Evolutionary conservation across 2,113 vertebrate species (phyloP).

Genomic region (Silurus meridionalis): DNA sequence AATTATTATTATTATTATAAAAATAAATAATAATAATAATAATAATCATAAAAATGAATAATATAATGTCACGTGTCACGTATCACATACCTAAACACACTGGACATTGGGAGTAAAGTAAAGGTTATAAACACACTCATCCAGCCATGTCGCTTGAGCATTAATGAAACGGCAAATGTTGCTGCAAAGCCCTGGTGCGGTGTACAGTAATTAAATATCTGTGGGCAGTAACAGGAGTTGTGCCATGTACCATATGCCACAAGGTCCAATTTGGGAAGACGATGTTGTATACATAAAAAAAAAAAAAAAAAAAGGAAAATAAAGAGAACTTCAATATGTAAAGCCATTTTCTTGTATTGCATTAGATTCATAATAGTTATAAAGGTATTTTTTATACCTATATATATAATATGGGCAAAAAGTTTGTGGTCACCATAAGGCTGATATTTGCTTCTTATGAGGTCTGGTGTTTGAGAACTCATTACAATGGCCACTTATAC

Average conservation of each 20-base stretch:
- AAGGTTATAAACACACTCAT: not conserved
- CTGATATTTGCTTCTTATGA: too few relatives aligned
- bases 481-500: too few relatives aligned
- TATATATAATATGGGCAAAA: too few relatives aligned
- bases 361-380: too few relatives aligned
- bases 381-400: too few relatives aligned
- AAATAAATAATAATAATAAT: not conserved
- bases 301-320: not conserved
- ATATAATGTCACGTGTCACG: too few relatives aligned
- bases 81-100: not conserved
- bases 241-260: slow-evolving; percentile 13
- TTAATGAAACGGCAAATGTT: slow-evolving; percentile 14
- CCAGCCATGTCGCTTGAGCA: not conserved
- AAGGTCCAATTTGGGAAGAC: not conserved
- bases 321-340: not conserved
- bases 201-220: slow-evolving; percentile 28
- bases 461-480: too few relatives aligned
- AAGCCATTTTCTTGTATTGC: not conserved
- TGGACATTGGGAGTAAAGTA: not conserved
- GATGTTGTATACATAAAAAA: not conserved
- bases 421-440: too few relatives aligned
- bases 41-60: too few relatives aligned
- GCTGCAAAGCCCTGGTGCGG: not conserved
- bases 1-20: too few relatives aligned
- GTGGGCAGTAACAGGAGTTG: slow-evolving; percentile 35